Conservation (phyloP, 2,797 vertebrate species). For the Mormyrops attenuatus region DNA sequence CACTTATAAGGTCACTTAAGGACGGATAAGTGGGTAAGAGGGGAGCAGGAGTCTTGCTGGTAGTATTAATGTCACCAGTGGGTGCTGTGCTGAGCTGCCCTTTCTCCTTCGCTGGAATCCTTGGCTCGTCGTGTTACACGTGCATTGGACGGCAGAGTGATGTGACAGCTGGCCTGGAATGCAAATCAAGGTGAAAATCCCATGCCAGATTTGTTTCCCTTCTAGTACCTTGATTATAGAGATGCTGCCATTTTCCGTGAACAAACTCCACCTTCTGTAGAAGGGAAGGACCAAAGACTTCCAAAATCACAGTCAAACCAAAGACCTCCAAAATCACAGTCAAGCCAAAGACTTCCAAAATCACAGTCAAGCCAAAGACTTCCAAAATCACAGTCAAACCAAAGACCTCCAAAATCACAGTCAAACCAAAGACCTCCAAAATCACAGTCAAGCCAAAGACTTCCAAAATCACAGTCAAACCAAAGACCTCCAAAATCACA, state of each 20-base stretch:
- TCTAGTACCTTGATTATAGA: background rate
- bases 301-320: background rate
- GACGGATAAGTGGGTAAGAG: background rate
- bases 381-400: background rate
- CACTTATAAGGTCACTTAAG: background rate
- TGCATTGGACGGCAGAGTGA: background rate
- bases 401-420: too few relatives aligned
- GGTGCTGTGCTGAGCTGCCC: background rate
- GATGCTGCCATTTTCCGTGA: background rate
- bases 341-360: background rate
- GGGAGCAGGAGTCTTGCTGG: background rate
- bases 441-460: too few relatives aligned
- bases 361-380: background rate
- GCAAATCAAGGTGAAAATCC: conserved; percentile 26
- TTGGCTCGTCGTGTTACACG: background rate
- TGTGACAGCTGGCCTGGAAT: conserved; percentile 41
- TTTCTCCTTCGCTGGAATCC: background rate
- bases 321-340: background rate
- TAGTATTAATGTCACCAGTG: background rate
- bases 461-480: too few relatives aligned
- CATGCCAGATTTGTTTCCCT: background rate
- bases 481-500: too few relatives aligned
- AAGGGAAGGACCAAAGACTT: background rate
- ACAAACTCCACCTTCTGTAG: background rate
- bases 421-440: too few relatives aligned